phyloP scores from a whole-genome alignment of 1,140 invertebrate species.

The Trypoxylus dichotomus region DNA sequence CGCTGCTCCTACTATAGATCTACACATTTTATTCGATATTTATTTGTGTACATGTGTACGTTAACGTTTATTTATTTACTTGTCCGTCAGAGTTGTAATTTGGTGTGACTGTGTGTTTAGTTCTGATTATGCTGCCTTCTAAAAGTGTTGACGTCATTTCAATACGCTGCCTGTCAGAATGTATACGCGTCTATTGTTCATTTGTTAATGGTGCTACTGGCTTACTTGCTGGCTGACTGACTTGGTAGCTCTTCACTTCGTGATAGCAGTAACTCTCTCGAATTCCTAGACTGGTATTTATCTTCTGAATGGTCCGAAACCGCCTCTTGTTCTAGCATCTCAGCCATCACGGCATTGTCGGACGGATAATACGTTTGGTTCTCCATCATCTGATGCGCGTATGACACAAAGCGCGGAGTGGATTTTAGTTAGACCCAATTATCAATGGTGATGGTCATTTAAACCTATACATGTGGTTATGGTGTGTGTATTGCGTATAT shows the following conservation, averaged over 20 bases:
- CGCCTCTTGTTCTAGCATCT: slow-evolving; percentile 29
- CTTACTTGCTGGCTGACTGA: slow-evolving; percentile 27
- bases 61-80: slow-evolving; percentile 35
- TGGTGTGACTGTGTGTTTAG: slow-evolving; percentile 40
- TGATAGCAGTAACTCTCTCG: neutral
- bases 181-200: slow-evolving; percentile 35
- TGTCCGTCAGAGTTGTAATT: slow-evolving; percentile 40
- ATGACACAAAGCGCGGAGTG: neutral
- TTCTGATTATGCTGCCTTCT: slow-evolving; percentile 34
- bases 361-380: neutral
- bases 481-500: neutral
- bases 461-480: neutral
- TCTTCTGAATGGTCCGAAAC: slow-evolving; percentile 21
- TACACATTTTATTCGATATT: slow-evolving; percentile 9
- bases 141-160: slow-evolving; percentile 39
- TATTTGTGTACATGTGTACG: slow-evolving; percentile 30
- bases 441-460: slow-evolving; percentile 11
- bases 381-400: slow-evolving; percentile 6
- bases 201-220: slow-evolving; percentile 38
- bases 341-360: neutral
- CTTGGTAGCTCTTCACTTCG: neutral
- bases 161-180: slow-evolving; percentile 37
- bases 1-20: neutral
- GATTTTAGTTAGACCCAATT: slow-evolving; percentile 18
- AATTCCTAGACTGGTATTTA: slow-evolving; percentile 32